Evolutionary conservation across 2,797 vertebrate species (phyloP).

Genomic region (Podargus strigoides): DNA sequence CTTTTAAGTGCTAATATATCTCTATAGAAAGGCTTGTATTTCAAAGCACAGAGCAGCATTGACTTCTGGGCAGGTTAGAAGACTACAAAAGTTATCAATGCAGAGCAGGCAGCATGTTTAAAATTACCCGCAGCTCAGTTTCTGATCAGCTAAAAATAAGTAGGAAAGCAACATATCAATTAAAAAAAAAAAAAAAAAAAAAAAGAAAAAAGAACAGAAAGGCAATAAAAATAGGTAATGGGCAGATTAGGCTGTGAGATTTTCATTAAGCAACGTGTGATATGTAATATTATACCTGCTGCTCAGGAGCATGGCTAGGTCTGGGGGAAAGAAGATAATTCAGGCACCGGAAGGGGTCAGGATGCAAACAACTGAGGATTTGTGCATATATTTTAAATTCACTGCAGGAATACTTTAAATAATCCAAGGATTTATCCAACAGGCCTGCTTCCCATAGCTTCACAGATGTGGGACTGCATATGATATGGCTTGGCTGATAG

Average conservation of each 20-base stretch:
- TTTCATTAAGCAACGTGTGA: background rate
- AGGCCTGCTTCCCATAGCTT: background rate
- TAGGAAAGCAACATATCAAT: slow-evolving; percentile 14
- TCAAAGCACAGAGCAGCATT: slow-evolving; percentile 26
- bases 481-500: background rate
- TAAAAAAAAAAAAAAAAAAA: background rate
- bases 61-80: slow-evolving; percentile 28
- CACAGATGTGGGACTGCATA: background rate
- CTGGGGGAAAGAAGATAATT: slow-evolving; percentile 40
- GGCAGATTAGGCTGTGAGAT: slow-evolving; percentile 19
- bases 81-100: slow-evolving; percentile 42
- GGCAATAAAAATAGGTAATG: slow-evolving; percentile 31
- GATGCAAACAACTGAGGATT: background rate
- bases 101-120: slow-evolving; percentile 31
- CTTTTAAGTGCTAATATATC: slow-evolving; percentile 30
- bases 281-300: background rate
- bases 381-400: slow-evolving; percentile 20
- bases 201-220: background rate
- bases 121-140: slow-evolving; percentile 7
- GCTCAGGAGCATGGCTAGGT: background rate
- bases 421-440: slow-evolving; percentile 24
- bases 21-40: slow-evolving; percentile 9
- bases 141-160: slow-evolving; percentile 48
- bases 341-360: background rate
- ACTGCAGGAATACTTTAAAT: slow-evolving; percentile 12